Base-by-base conservation (phyloP, 2,888 invertebrate species). In the Choreutis nemorana region DNA sequence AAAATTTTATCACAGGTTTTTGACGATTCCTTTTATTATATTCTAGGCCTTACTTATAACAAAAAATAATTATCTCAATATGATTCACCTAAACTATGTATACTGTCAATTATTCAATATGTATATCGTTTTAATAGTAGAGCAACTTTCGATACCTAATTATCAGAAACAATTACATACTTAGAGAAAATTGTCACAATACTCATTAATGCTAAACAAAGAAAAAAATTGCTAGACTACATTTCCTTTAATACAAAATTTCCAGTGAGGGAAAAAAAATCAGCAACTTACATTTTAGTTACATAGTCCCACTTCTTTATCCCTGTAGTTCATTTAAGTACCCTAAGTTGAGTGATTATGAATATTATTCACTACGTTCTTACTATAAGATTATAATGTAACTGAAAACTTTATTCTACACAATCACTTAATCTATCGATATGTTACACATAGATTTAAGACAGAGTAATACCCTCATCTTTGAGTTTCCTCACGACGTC, bases 1-100 rank as follows among this genome's bases (percentile, higher is more conserved):
- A 16, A 26, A 7, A 28, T 45, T 51, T 39, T 67, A 71, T 71
- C 70, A 71, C 70, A 71, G 70, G 50, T 51, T 48, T 63, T 68
- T 71, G 70, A 71, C 70, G 70, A 68, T 55, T 51, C 45, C 28
- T 23, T 41, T 36, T 33, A 11, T 31, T 23, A 23, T 18, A 18
- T 18, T 18, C 23, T 23, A 23, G 11, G 6, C 8, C 23, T 23
- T 10, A 23, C 8, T 4, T 21, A n/a, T 21, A 21, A n/a, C 2
- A n/a, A 6, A 18, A 18, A 7, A 18, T 7, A 18, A 6, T 18
- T 7, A 18, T 6, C 2, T 8, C 2, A 7, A 18, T 6, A 18
- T 7, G 6, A 18, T 18, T 18, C 6, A 18, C 7, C 6, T 18
- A 18, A 18, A 18, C 4, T 18, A 18, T 7, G 8, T 7, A 8